Percentiles rank a stretch among this genome's conserved stretches.
Conservation (phyloP, 2,888 invertebrate genomes). For the Proisotoma minuta region DNA sequence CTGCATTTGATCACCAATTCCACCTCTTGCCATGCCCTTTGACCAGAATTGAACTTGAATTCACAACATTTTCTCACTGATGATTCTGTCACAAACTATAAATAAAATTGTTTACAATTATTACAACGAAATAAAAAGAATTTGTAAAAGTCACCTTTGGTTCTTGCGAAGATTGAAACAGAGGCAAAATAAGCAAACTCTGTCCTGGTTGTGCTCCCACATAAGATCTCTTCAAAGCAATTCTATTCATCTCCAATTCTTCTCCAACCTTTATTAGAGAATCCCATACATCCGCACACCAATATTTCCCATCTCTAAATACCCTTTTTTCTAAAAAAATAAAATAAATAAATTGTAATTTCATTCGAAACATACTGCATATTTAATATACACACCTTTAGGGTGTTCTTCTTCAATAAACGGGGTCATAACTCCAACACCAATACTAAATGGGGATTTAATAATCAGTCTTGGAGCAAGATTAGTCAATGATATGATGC, state of each 20-base stretch:
- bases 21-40: slow-evolving; percentile 45
- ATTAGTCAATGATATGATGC: slow-evolving; percentile 40
- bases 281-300: slow-evolving; percentile 47
- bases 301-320: slow-evolving; percentile 42
- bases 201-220: slow-evolving; percentile 47
- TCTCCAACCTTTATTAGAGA: slow-evolving; percentile 41
- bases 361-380: neutral
- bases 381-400: slow-evolving; percentile 26
- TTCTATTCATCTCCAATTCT: slow-evolving; percentile 42
- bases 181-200: slow-evolving; percentile 42
- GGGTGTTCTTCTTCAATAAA: slow-evolving; percentile 42
- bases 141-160: slow-evolving; percentile 34
- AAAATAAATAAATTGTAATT: slow-evolving; percentile 10
- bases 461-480: slow-evolving; percentile 43
- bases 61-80: slow-evolving; percentile 46
- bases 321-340: slow-evolving; percentile 42
- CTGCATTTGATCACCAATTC: slow-evolving; percentile 41
- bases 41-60: slow-evolving; percentile 43
- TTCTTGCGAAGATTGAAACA: slow-evolving; percentile 42
- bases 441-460: slow-evolving; percentile 45
- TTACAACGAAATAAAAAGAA: slow-evolving; percentile 9
- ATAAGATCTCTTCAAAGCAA: slow-evolving; percentile 42
- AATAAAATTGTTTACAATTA: neutral
- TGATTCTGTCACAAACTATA: slow-evolving; percentile 45
- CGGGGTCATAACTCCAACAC: slow-evolving; percentile 47